Evolutionary conservation across 2,797 vertebrate species (phyloP), one percentile per base, ranked within the genome.

Genomic region (Malacoraja senta): DNA sequence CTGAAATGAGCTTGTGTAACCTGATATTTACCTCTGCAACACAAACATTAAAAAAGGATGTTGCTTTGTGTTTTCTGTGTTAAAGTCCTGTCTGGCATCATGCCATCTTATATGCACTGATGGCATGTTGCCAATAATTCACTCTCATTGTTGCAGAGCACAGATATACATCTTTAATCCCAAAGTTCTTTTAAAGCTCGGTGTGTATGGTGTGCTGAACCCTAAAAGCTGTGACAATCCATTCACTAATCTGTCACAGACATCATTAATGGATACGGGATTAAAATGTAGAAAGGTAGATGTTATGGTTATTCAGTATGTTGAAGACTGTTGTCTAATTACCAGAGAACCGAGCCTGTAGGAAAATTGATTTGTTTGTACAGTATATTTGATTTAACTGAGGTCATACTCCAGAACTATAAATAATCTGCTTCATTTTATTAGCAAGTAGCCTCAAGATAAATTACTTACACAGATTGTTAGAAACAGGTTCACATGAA

Each of bases 311-410:
- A 68, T 68, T 68, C 63, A 88, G n/a, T 17, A 24, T 24, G 15
- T 88, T 88, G 61, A 88, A 88, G 61, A 88, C 35, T 35, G 63
- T n/a, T 88, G 68, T 32, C 61, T 68, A 88, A 68, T 35, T 68
- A 88, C 17, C 35, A 9, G 84, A 35, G 84, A 88, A 32, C 19
- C 0, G 19, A 32, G n/a, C 17, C 63, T 68, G 32, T 24, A 21
- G 84, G 83, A 88, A 88, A 68, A 88, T 88, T 32, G 61, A 65
- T 88, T 88, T 88, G n/a, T 68, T 88, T 88, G 83, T 63, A 32
- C 32, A 65, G 8, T 86, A n/a, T 65, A 65, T 32, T 65, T 65
- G 83, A 86, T 65, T 86, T 65, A 58, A 63, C 4, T 65, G 29
- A 86, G 29, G 58, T 65, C 58, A 65, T 29, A 63, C 29, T 63